Conservation (phyloP, 2,888 invertebrate genomes). For the Gasteruption jaculator region DNA sequence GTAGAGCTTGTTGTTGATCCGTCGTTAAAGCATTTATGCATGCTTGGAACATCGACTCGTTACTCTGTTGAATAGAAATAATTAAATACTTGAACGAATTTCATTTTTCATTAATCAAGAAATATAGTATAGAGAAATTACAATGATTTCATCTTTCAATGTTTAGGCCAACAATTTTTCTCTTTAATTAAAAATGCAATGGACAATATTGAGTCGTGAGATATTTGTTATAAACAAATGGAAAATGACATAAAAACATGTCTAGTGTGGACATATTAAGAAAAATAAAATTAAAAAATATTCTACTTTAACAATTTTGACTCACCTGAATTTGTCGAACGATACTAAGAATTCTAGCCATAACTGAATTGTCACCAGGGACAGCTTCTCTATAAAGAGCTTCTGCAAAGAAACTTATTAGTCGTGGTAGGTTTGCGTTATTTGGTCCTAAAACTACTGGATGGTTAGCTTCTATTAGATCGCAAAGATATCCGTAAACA, state of each 20-base stretch:
- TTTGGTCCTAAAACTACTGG: conserved; percentile 80
- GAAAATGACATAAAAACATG: background rate
- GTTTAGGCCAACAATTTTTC: too few species aligned
- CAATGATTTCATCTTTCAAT: too few species aligned
- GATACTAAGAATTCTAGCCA: conserved; percentile 76
- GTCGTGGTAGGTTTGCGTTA: conserved; percentile 83
- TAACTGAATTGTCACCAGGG: conserved; percentile 68
- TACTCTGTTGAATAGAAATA: conserved; percentile 59
- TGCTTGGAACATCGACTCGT: conserved; percentile 75
- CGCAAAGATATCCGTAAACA: conserved; percentile 93
- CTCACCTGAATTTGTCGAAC: conserved; percentile 81
- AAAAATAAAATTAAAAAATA: background rate
- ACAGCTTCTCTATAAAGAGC: conserved; percentile 83
- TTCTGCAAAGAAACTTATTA: conserved; percentile 86
- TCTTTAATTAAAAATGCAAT: conserved; percentile 7
- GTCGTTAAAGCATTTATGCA: conserved; percentile 71
- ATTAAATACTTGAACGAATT: background rate
- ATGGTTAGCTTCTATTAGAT: conserved; percentile 89
- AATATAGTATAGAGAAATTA: too few species aligned
- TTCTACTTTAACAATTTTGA: conserved; percentile 27
- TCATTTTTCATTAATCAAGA: conserved; percentile 1
- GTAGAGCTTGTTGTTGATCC: conserved; percentile 81
- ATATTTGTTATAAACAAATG: background rate
- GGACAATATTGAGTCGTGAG: background rate
- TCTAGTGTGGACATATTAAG: too few species aligned